Conservation (phyloP, 2,113 vertebrate species). For the Monopterus albus region DNA sequence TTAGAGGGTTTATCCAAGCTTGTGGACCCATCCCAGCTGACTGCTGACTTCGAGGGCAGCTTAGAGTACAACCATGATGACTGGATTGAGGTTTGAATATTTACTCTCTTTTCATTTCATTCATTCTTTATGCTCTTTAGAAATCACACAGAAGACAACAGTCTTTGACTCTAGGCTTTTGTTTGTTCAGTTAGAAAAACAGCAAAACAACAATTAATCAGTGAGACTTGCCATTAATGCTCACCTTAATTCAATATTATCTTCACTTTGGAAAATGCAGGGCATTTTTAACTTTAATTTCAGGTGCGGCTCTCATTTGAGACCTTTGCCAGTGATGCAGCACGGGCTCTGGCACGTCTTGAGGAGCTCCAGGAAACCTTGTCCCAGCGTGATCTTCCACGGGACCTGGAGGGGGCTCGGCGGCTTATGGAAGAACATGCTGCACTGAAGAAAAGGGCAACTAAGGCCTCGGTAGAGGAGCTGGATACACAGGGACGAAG, state of each 20-base stretch:
- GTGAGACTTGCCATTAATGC: neutral
- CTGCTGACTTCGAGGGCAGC: conserved; percentile 96
- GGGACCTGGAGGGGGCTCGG: conserved; percentile 93
- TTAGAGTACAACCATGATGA: conserved; percentile 98
- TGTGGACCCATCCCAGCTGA: conserved; percentile 97
- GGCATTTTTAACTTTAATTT: neutral
- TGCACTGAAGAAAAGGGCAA: conserved; percentile 93
- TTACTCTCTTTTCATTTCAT: neutral
- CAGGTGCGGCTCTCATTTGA: conserved; percentile 87
- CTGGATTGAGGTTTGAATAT: conserved; percentile 94
- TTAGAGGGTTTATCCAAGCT: conserved; percentile 98
- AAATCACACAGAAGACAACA: neutral
- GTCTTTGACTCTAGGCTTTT: neutral
- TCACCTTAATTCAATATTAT: neutral
- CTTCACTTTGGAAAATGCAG: neutral
- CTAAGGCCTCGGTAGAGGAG: conserved; percentile 95
- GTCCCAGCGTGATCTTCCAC: conserved; percentile 93
- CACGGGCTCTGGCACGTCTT: conserved; percentile 90
- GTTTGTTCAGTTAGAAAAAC: neutral
- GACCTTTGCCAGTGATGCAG: conserved; percentile 93
- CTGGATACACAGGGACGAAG: conserved; percentile 94
- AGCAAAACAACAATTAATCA: neutral
- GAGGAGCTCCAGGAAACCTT: conserved; percentile 97
- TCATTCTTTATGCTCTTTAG: neutral
- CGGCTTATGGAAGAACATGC: conserved; percentile 96